Evolutionary conservation across 2,888 invertebrate species (phyloP).

Genomic region (Cephalotes varians): DNA sequence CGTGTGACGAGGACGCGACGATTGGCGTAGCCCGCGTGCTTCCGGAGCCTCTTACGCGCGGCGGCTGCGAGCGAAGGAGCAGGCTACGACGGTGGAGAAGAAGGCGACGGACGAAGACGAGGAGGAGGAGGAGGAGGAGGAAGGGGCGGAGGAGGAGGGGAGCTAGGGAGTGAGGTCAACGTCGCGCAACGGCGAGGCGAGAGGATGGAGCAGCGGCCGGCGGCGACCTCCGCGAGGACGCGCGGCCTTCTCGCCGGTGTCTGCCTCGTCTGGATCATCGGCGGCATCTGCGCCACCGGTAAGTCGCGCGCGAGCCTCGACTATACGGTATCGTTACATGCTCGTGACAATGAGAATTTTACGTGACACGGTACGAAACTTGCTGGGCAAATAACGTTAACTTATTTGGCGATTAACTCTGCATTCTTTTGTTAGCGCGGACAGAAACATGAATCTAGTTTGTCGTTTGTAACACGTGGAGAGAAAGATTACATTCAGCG

Average conservation of each 20-base stretch:
- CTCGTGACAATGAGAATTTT: not conserved
- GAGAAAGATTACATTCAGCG: not conserved
- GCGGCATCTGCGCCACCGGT: constrained; percentile 26
- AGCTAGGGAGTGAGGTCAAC: constrained; percentile 36
- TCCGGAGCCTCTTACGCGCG: constrained; percentile 15
- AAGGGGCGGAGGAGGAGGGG: not conserved
- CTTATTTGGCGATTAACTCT: not conserved
- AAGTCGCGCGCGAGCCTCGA: not conserved
- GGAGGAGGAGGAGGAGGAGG: not conserved
- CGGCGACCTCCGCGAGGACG: constrained; percentile 52
- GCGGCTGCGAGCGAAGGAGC: not conserved
- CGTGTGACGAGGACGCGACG: constrained; percentile 34
- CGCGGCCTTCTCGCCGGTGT: constrained; percentile 42
- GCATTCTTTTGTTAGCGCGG: not conserved
- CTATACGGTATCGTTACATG: too few relatives aligned
- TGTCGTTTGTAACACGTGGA: not conserved
- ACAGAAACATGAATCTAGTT: not conserved
- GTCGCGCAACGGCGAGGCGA: constrained; percentile 32
- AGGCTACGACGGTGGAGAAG: not conserved
- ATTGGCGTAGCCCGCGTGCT: constrained; percentile 17
- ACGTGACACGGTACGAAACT: not conserved
- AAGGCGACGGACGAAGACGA: not conserved
- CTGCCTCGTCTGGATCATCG: constrained; percentile 50
- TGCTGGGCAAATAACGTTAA: not conserved
- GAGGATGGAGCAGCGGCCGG: constrained; percentile 47